Evolutionary conservation across 2,113 vertebrate genomes (phyloP), one percentile per base, ranked within the genome.

Genomic region (Perca flavescens): DNA sequence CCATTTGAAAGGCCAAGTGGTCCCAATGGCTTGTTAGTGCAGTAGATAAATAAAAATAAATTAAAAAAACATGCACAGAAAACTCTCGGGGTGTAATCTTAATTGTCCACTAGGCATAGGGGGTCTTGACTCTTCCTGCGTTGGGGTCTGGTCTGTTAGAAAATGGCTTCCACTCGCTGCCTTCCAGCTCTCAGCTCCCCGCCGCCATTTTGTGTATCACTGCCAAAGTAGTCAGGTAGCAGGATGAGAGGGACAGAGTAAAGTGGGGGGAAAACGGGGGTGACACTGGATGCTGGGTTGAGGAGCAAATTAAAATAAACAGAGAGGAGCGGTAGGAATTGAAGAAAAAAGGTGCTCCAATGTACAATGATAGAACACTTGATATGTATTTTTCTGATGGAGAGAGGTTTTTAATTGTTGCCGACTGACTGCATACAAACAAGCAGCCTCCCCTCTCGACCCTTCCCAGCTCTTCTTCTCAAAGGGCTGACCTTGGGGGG

Each of bases 131-230:
- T 80, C 75, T 58, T 77, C 82, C 56, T 74, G 64, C 66, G 58
- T 74, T 9, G 17, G 77, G 77, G 86, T 66, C 84, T 75, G 57
- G 74, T 88, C 79, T 75, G 82, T 75, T 85, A 94, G 93, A 96
- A 97, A 96, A 96, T 96, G 95, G 95, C 96, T 93, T 93, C 93
- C 94, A 90, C 85, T 3, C 84, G 92, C 85, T 90, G 89, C 85
- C 88, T 90, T 82, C 86, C 88, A 89, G 86, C 84, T 77, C 85
- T 83, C 79, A 6, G 77, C 86, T 83, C 88, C 83, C 86, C 71
- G 52, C 89, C 91, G 88, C 95, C 96, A 96, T 97, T 96, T 96
- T 96, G 94, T 96, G 85, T 67, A 71, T 93, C 61, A 65, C 86
- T 93, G 92, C 92, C 90, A 94, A 91, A 85, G 90, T 91, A 94